Percentiles rank a stretch among this genome's conserved stretches.
phyloP scores from a whole-genome alignment of 2,888 invertebrate species.

The Drosophila anomalipes region DNA sequence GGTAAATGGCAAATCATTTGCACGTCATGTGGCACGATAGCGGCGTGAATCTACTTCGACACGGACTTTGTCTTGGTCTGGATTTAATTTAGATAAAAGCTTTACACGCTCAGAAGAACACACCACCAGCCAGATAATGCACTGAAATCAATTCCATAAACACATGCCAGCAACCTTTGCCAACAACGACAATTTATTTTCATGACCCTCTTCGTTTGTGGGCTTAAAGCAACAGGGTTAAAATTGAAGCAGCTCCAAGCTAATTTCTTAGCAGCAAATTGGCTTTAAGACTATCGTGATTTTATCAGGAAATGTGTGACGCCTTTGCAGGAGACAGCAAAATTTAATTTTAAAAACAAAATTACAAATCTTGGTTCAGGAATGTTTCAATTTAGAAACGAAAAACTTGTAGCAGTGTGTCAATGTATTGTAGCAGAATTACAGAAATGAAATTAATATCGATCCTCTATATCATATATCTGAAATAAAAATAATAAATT shows the following conservation, averaged over 20 bases:
- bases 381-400: background rate
- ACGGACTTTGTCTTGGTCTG: constrained; percentile 41
- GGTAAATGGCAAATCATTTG: constrained; percentile 68
- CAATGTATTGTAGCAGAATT: no score
- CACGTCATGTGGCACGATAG: constrained; percentile 54
- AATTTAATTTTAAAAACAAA: background rate
- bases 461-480: no score
- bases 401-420: no score
- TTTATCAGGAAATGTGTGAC: background rate
- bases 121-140: constrained; percentile 51
- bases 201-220: constrained; percentile 42
- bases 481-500: no score
- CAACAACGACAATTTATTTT: constrained; percentile 74
- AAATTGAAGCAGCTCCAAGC: constrained; percentile 18
- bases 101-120: constrained; percentile 36
- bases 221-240: constrained; percentile 18
- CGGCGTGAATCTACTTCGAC: constrained; percentile 14
- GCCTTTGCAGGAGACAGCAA: background rate
- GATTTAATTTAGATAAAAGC: constrained; percentile 82
- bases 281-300: background rate
- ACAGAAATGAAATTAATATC: no score
- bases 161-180: constrained; percentile 66
- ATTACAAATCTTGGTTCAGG: background rate
- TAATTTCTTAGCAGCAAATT: constrained; percentile 40
- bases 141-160: constrained; percentile 75